These are phyloP conservation scores for Diadophis punctatus DNA, from an alignment of 2,113 vertebrate species.

Conservation along the genomic window DNA sequence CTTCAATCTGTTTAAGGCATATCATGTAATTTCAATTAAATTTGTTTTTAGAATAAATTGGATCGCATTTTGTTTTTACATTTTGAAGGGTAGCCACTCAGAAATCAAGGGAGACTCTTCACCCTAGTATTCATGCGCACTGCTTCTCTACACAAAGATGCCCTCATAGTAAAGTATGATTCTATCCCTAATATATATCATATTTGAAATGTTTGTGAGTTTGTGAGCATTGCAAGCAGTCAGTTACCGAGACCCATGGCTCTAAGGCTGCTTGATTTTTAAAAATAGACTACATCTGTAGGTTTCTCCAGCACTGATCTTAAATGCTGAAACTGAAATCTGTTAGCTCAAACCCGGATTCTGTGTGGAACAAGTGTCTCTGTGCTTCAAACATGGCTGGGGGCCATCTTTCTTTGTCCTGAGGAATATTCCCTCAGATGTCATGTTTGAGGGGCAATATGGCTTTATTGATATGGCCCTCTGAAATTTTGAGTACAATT, in stretches of 20 bases:
- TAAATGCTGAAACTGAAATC: background rate
- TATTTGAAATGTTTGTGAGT: background rate
- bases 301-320: background rate
- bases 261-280: background rate
- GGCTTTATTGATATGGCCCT: background rate
- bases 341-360: background rate
- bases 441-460: background rate
- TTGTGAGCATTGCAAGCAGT: background rate
- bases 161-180: background rate
- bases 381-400: background rate
- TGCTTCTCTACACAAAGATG: background rate
- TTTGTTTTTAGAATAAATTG: background rate
- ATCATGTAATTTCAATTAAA: background rate
- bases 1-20: background rate
- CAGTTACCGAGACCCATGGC: background rate
- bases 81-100: background rate
- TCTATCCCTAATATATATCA: background rate
- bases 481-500: background rate
- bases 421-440: background rate
- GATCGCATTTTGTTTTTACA: background rate
- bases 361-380: background rate
- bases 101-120: background rate
- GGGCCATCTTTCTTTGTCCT: background rate
- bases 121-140: background rate
- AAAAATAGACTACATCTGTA: background rate